Percentiles rank a stretch among this genome's conserved stretches.
Conservation (phyloP, 1,140 invertebrate genomes). For the Caerostris extrusa region DNA sequence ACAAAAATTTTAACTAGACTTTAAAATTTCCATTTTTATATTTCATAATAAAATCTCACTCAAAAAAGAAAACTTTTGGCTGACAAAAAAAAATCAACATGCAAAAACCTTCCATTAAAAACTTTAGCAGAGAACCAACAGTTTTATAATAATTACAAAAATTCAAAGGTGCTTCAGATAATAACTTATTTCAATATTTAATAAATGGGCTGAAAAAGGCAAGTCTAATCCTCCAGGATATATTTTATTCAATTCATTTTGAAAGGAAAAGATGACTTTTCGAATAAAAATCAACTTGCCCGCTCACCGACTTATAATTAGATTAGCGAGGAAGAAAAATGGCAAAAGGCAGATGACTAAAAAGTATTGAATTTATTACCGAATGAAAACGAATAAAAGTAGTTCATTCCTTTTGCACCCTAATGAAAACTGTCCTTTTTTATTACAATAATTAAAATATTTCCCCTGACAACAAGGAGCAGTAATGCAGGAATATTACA, state of each 20-base stretch:
- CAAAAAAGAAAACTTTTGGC: not conserved
- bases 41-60: not conserved
- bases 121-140: not conserved
- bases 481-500: not conserved
- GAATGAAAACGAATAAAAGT: not conserved
- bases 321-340: not conserved
- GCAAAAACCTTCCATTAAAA: not conserved
- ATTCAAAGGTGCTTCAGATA: not conserved
- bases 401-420: not conserved
- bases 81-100: not conserved
- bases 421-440: not conserved
- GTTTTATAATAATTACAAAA: not conserved
- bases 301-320: not conserved
- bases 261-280: not conserved
- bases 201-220: not conserved
- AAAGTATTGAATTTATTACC: constrained; percentile 29
- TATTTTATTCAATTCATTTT: not conserved
- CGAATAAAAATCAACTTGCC: not conserved
- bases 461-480: not conserved
- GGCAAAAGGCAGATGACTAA: not conserved
- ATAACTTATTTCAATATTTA: not conserved
- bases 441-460: not conserved
- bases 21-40: not conserved
- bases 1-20: too few species aligned
- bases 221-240: not conserved